Evolutionary conservation across 2,797 vertebrate genomes (phyloP).

Genomic region (Oreochromis grahami): DNA sequence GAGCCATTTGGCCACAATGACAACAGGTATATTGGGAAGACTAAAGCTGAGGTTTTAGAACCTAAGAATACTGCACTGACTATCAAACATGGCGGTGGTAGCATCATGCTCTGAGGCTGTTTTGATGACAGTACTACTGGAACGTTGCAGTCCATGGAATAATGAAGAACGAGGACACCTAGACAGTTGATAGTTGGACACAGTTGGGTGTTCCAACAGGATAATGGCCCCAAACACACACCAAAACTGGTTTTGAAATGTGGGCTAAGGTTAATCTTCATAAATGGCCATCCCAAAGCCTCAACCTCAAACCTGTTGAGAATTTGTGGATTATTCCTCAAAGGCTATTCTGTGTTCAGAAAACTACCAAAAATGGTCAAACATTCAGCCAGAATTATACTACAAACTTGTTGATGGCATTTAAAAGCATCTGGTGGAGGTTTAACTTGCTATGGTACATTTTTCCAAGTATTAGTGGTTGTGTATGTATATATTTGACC

Average conservation of each 20-base stretch:
- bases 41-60: background rate
- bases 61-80: background rate
- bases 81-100: background rate
- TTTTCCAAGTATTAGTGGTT: background rate
- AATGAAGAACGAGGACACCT: background rate
- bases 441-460: background rate
- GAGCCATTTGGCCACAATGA: background rate
- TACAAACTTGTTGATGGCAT: background rate
- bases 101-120: background rate
- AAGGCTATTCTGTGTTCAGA: background rate
- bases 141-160: background rate
- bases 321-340: fast-evolving
- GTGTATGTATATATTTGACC: background rate
- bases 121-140: background rate
- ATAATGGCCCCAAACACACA: background rate
- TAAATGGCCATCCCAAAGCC: background rate
- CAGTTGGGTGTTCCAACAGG: background rate
- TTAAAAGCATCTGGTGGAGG: background rate
- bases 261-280: background rate
- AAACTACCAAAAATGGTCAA: background rate
- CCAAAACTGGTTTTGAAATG: background rate
- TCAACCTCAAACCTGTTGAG: background rate
- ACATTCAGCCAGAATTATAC: background rate
- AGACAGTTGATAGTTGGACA: background rate
- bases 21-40: background rate